A percentile compares a stretch with the other conserved stretches of the same genome.
phyloP scores from a whole-genome alignment of 2,888 invertebrate genomes.

The Anaspis maculata region DNA sequence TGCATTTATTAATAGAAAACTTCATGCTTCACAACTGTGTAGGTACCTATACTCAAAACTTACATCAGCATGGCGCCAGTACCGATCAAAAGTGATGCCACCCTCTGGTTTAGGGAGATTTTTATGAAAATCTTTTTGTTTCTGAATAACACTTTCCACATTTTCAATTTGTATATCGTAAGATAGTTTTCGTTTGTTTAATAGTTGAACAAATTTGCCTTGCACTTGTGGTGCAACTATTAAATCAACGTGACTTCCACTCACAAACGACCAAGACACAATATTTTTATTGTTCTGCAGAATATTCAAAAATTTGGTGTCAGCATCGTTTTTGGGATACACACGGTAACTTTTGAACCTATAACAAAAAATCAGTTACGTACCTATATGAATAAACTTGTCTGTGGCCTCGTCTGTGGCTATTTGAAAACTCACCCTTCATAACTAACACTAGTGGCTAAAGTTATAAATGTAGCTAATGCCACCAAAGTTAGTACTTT shows the following conservation, averaged over 20 bases:
- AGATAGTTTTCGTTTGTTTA: conserved; percentile 35
- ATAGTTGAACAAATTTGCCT: conserved; percentile 30
- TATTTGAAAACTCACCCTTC: conserved; percentile 9
- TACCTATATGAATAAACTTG: conserved; percentile 1
- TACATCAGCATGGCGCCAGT: conserved; percentile 30
- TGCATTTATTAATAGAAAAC: too few relatives aligned
- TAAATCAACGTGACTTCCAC: conserved; percentile 41
- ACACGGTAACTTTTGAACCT: conserved; percentile 42
- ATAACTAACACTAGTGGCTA: conserved; percentile 3
- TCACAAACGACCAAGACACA: conserved; percentile 34
- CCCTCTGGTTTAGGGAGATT: neutral
- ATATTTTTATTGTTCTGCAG: conserved; percentile 23
- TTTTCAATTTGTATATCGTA: conserved; percentile 43
- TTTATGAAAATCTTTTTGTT: neutral
- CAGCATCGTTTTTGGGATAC: conserved; percentile 28
- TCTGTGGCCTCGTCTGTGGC: too few relatives aligned
- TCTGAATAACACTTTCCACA: conserved; percentile 42
- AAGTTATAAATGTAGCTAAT: too few relatives aligned
- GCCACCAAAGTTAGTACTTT: too few relatives aligned
- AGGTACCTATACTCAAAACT: neutral
- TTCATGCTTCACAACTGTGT: too few relatives aligned
- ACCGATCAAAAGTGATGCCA: conserved; percentile 10
- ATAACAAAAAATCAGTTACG: conserved; percentile 7
- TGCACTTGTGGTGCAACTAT: conserved; percentile 41
- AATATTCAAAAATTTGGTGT: conserved; percentile 29